Evolutionary conservation across 2,113 vertebrate genomes (phyloP).

Genomic region (Muscicapa adusta): DNA sequence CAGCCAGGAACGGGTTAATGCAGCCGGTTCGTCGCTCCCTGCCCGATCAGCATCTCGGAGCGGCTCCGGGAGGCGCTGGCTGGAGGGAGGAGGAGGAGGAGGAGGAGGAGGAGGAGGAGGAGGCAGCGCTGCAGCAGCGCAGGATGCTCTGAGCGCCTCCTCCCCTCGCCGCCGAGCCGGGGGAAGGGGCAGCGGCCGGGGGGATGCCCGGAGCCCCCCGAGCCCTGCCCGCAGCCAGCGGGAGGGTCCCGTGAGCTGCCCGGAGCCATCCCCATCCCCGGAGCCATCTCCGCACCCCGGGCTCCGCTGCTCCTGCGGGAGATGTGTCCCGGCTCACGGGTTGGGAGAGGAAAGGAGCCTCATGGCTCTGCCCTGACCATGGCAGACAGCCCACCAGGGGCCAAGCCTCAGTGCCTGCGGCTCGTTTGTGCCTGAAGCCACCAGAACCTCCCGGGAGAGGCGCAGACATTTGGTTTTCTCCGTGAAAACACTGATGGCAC

Average conservation of each 20-base stretch:
- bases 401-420: rapidly evolving
- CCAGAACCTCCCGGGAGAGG: not conserved
- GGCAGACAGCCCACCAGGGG: not conserved
- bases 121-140: not conserved
- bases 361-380: rapidly evolving
- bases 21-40: not conserved
- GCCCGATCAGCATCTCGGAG: slow-evolving; percentile 26
- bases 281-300: not conserved
- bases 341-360: not conserved
- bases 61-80: not conserved
- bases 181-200: not conserved
- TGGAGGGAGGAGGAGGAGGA: no score
- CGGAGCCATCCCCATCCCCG: not conserved
- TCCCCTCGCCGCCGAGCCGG: not conserved
- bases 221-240: no score
- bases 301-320: rapidly evolving
- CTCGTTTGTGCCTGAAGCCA: not conserved
- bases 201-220: not conserved
- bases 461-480: not conserved
- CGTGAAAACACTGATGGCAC: rapidly evolving
- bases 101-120: no score
- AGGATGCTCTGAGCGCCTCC: not conserved
- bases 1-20: no score
- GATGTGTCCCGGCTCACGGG: not conserved
- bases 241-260: no score